Evolutionary conservation across 2,113 vertebrate genomes (phyloP).

Genomic region (Ia io): DNA sequence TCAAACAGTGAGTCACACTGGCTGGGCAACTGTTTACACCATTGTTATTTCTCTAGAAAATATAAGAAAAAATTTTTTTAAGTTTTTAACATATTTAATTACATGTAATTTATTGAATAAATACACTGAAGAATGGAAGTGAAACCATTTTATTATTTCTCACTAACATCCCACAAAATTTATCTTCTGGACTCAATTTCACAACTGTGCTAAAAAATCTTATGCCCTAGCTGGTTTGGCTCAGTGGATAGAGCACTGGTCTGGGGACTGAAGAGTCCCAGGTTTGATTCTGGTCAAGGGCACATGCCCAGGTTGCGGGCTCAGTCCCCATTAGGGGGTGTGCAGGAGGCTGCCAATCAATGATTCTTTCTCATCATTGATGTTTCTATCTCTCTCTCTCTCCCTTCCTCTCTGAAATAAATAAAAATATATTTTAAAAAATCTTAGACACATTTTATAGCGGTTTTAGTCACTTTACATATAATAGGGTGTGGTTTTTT

Average conservation of each 20-base stretch:
- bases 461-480: not conserved
- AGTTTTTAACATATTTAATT: not conserved
- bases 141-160: not conserved
- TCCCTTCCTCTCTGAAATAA: too few relatives aligned
- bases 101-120: not conserved
- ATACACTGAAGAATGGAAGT: not conserved
- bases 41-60: not conserved
- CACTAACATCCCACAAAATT: not conserved
- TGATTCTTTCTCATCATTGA: too few relatives aligned
- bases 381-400: too few relatives aligned
- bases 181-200: not conserved
- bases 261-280: too few relatives aligned
- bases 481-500: not conserved
- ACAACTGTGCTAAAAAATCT: not conserved
- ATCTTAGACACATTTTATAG: not conserved
- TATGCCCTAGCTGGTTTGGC: too few relatives aligned
- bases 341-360: too few relatives aligned
- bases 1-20: too few relatives aligned
- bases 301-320: too few relatives aligned
- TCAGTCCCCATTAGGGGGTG: too few relatives aligned
- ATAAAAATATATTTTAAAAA: not conserved
- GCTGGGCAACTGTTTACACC: not conserved
- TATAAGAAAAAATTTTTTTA: not conserved
- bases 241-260: too few relatives aligned
- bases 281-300: too few relatives aligned